Base-by-base conservation (phyloP, 2,888 invertebrate genomes). In the Elmis aenea region DNA sequence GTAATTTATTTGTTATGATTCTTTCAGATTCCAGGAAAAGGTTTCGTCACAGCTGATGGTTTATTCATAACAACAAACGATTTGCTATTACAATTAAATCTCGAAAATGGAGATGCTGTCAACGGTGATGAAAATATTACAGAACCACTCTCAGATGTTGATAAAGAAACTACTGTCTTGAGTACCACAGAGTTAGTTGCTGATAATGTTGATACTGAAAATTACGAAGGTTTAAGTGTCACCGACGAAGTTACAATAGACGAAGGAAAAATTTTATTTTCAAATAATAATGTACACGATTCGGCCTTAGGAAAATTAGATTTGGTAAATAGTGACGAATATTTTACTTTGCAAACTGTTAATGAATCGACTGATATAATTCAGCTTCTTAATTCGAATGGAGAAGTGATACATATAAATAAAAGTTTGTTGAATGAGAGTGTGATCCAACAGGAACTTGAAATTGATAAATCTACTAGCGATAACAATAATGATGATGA, bases 361-460 rank as follows among this genome's bases (percentile, higher is more conserved):
- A 28, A 29, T 18, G 3, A 13, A 1, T n/a, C 29, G 5, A 38
- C 38, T 16, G 53, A 51, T 29, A 41, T 56, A 26, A 54, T 59
- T 25, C 57, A 61, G 33, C 35, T 59, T 13, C 33, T 58, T 11
- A 57, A 57, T 42, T 36, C 46, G 23, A 59, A 61, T 45, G 58
- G 58, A 11, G 53, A 49, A 20, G 35, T 50, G 20, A 42, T 50
- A 24, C 49, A 48, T 36, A 42, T 51, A 20, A 43, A 46, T 33
- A 48, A 41, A 25, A 24, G 38, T 10, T 26, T 49, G n/a, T 37
- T 50, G 13, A 47, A 40, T 33, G 25, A 30, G 12, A 43, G 30
- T 26, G 27, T 24, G 23, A 13, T 25, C 9, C 26, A 27, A 18
- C 12, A 36, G 8, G n/a, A 8, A 11, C 13, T 22, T 3, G 14